phyloP scores from a whole-genome alignment of 2,797 vertebrate genomes.

The Crocidura indochinensis region DNA sequence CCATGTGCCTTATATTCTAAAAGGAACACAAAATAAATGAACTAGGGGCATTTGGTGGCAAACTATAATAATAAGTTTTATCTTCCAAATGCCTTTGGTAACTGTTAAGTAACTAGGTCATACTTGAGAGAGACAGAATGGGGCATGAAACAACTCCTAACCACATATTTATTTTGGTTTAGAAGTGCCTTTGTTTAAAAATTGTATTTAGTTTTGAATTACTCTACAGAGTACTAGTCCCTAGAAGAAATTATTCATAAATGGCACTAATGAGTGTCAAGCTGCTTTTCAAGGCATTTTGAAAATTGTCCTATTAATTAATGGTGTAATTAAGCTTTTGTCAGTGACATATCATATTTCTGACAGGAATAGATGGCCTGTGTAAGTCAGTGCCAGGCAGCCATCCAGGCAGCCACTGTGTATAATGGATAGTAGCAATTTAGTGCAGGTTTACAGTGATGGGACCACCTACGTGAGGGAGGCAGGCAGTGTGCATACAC shows the following conservation, averaged over 20 bases:
- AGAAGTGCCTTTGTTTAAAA: slow-evolving; percentile 80
- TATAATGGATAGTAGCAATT: slow-evolving; percentile 99
- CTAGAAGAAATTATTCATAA: slow-evolving; percentile 93
- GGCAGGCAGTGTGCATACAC: slow-evolving; percentile 90
- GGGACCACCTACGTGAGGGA: slow-evolving; percentile 95
- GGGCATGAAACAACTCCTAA: not conserved
- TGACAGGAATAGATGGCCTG: slow-evolving; percentile 98
- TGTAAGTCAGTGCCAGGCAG: slow-evolving; percentile 93
- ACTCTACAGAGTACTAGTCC: slow-evolving; percentile 87
- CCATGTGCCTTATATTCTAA: slow-evolving; percentile 13
- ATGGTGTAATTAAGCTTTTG: slow-evolving; percentile 99
- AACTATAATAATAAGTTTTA: slow-evolving; percentile 72
- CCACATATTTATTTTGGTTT: slow-evolving; percentile 81
- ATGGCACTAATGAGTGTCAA: slow-evolving; percentile 96
- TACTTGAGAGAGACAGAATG: slow-evolving; percentile 9
- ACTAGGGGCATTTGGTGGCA: not conserved
- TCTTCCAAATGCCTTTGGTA: slow-evolving; percentile 37
- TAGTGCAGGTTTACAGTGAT: slow-evolving; percentile 95
- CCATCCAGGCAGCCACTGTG: slow-evolving; percentile 90
- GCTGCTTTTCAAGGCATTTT: slow-evolving; percentile 94
- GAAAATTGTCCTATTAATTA: slow-evolving; percentile 99
- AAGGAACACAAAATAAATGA: slow-evolving; percentile 54
- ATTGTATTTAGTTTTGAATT: slow-evolving; percentile 86
- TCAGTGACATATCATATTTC: slow-evolving; percentile 97
- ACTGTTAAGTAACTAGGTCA: slow-evolving; percentile 3